Base-by-base conservation (phyloP, 2,797 vertebrate species). In the Alauda arvensis region DNA sequence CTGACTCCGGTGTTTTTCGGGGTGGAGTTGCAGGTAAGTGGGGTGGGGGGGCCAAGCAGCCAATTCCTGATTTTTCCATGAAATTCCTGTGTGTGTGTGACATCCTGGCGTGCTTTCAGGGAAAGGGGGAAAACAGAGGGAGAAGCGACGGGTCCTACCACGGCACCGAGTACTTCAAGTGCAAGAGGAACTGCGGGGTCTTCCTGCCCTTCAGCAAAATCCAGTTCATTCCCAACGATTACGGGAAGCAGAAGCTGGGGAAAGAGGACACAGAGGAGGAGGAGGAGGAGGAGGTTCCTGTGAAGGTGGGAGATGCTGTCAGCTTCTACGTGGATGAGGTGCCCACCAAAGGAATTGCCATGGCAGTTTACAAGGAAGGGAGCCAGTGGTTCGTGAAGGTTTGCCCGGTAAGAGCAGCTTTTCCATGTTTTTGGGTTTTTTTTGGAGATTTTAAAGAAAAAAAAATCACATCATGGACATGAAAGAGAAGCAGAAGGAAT, bases 1-100 rank as follows among this genome's bases (percentile, higher is more conserved):
- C 60, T 95, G 48, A 48, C 77, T 2, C 98, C 94, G 1, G 67
- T 55, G 1, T 96, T 94, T 86, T 98, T 98, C 3, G 98, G 98
- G 17, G 93, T 98, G 29, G 98, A 99, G 65, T 89, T 98, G 20
- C 96, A 98, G 98, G 98, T 98, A 77, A 90, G 82, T 17, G 6
- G 19, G 9, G 18, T 18, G 5, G 6, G 18, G 19, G 5, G 6
- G 6, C 12, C 7, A 76, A 46, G 20, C 39, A 28, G 16, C 0
- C 3, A n/a, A 12, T 42, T 39, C 29, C 37, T 45, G 3, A 0
- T 56, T 74, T 74, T 77, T 21, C 18, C 8, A 1, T 59, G 10
- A 0, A 2, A 3, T 60, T 60, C 24, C 18, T 20, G 3, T 15
- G 10, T n/a, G n/a, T n/a, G n/a, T 3, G 31, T 75, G 9, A 83